These are phyloP conservation scores for Calliopum simillimum DNA, from an alignment of 2,888 invertebrate species.

Conservation along the genomic window DNA sequence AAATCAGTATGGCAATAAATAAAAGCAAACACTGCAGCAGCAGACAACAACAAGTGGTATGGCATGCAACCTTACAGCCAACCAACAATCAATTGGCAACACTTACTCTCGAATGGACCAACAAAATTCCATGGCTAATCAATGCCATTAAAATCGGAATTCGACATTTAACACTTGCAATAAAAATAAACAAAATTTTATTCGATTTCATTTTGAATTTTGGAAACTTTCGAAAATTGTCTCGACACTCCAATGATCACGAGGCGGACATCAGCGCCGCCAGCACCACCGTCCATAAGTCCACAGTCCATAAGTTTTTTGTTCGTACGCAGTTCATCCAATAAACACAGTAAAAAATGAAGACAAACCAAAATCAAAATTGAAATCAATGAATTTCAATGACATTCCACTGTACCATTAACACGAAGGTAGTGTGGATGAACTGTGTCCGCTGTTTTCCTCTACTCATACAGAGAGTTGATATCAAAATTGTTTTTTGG, in stretches of 20 bases:
- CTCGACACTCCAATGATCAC: not conserved
- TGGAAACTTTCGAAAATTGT: constrained; percentile 31
- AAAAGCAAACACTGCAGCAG: not conserved
- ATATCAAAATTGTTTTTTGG: not conserved
- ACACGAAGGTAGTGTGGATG: constrained; percentile 21
- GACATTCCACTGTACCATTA: constrained; percentile 30
- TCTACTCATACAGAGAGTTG: too few relatives aligned
- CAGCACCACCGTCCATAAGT: constrained; percentile 20
- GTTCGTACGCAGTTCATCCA: not conserved
- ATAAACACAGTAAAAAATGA: not conserved
- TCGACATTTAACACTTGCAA: constrained; percentile 34
- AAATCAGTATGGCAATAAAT: constrained; percentile 31
- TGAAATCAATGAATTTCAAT: constrained; percentile 31
- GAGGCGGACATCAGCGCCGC: not conserved
- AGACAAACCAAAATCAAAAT: constrained; percentile 27
- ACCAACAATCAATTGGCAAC: not conserved
- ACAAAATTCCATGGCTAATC: constrained; percentile 24
- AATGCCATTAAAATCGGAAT: constrained; percentile 33
- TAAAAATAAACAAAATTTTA: constrained; percentile 31
- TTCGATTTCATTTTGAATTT: not conserved
- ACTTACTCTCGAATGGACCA: not conserved
- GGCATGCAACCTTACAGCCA: not conserved
- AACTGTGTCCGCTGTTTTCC: constrained; percentile 1
- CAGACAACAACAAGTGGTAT: constrained; percentile 19
- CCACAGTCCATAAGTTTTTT: constrained; percentile 33